Conservation (phyloP, 2,797 vertebrate genomes). For the Melanotaenia parkinsoni region DNA sequence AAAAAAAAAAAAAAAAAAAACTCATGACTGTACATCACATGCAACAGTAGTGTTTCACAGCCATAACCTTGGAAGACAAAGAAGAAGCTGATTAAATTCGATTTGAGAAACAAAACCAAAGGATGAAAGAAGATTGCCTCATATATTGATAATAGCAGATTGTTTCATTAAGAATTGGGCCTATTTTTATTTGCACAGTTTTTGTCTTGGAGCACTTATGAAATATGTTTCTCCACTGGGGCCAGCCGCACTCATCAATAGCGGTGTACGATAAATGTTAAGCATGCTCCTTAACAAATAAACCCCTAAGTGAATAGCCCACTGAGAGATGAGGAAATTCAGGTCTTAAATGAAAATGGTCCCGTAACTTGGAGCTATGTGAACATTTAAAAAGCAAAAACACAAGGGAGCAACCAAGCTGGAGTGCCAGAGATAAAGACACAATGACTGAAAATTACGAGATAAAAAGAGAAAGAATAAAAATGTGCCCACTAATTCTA, state of each 20-base stretch:
- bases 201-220: conserved; percentile 28
- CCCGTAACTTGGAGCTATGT: conserved; percentile 31
- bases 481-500: conserved; percentile 13
- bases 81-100: conserved; percentile 15
- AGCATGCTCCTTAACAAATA: conserved; percentile 44
- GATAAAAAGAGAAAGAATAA: conserved; percentile 8
- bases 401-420: conserved; percentile 23
- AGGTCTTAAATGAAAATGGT: conserved; percentile 46
- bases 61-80: conserved; percentile 2
- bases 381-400: conserved; percentile 22
- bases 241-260: conserved; percentile 35
- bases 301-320: conserved; percentile 37
- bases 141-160: conserved; percentile 27
- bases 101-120: conserved; percentile 14
- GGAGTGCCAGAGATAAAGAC: conserved; percentile 19
- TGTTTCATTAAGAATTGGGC: conserved; percentile 18
- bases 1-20: not conserved
- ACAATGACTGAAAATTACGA: conserved; percentile 29
- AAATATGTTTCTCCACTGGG: conserved; percentile 48
- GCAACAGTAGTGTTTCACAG: not conserved
- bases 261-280: conserved; percentile 50
- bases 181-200: conserved; percentile 31
- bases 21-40: not conserved
- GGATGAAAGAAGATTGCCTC: conserved; percentile 9
- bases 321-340: conserved; percentile 43